Evolutionary conservation across 2,888 invertebrate species (phyloP), one percentile per base, ranked within the genome.

Genomic region (Amblyjoppa fuscipennis): DNA sequence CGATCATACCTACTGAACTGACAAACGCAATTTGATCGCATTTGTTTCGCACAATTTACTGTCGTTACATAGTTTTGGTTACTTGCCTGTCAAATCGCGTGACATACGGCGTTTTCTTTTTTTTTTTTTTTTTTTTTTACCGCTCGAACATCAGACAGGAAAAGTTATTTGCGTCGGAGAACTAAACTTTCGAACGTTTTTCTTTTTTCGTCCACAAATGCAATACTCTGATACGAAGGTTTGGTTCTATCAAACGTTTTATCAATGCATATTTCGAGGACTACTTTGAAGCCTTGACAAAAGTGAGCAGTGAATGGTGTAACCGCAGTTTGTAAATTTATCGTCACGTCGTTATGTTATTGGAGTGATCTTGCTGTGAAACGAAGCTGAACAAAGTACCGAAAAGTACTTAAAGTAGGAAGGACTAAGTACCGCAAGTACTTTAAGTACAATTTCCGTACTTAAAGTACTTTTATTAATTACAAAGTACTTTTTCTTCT

Each of bases 21-120:
- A 25, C 59, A 59, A 59, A 59, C 25, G 66, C 49, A 77, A 61
- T 77, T 38, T 66, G 20, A 25, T 34, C 51, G 53, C 53, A 64
- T 38, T 64, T 61, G 38, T 61, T 49, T 28, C 31, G 41, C 45
- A 71, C 56, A 64, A 61, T 70, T 45, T 64, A 25, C 9, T 1
- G 41, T 49, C 34, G 20, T 71, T 51, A 66, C 51, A 61, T 59
- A 41, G 28, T 77, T 70, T 49, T 13, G 25, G 4, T 3, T 59
- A 25, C 59, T 28, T 28, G 11, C 1, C 13, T 13, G 25, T 53
- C 41, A 25, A 53, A 71, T 71, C 20, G 74, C 74, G 74, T 74
- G 74, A 31, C 61, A 59, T 16, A 7, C 5, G 45, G 11, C 13
- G 2, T 70, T 70, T 74, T 59, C 31, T 73, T 59, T 41, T 59